Evolutionary conservation across 2,797 vertebrate species (phyloP).

Genomic region (Oreochromis grahami): DNA sequence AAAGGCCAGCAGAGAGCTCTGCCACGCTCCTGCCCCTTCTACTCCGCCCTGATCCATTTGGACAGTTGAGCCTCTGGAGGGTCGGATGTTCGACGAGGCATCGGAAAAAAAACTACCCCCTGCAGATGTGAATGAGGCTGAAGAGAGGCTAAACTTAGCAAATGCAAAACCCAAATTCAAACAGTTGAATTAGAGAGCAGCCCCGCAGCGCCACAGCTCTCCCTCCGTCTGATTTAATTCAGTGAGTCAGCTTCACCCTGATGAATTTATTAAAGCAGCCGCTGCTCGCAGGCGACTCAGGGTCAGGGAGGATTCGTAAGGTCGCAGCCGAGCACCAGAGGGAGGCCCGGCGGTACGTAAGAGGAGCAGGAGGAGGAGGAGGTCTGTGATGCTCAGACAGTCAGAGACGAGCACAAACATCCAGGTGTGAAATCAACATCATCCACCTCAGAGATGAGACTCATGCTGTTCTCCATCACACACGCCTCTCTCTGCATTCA

Average conservation of each 20-base stretch:
- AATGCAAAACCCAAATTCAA: not conserved
- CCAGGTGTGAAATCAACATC: not conserved
- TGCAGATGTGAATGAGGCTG: not conserved
- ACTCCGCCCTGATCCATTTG: not conserved
- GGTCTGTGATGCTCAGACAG: not conserved
- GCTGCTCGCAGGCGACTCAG: not conserved
- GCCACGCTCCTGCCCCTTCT: not conserved
- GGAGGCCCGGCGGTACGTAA: not conserved
- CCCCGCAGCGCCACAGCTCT: constrained; percentile 6
- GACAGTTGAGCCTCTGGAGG: constrained; percentile 12
- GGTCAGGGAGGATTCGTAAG: not conserved
- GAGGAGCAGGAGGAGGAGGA: not conserved
- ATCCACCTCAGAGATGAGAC: not conserved
- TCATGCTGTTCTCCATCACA: not conserved
- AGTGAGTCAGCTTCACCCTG: constrained; percentile 29
- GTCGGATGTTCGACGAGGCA: not conserved
- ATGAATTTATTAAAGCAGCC: constrained; percentile 30
- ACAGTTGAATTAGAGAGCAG: not conserved
- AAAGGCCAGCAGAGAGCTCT: not conserved
- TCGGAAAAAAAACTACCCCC: not conserved
- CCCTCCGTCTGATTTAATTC: constrained; percentile 21
- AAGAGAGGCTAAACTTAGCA: constrained; percentile 34
- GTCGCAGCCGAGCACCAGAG: not conserved
- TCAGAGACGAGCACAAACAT: not conserved
- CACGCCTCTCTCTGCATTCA: not conserved